Evolutionary conservation across 2,113 vertebrate genomes (phyloP), one percentile per base, ranked within the genome.

Genomic region (Myrmophylax atrothorax): DNA sequence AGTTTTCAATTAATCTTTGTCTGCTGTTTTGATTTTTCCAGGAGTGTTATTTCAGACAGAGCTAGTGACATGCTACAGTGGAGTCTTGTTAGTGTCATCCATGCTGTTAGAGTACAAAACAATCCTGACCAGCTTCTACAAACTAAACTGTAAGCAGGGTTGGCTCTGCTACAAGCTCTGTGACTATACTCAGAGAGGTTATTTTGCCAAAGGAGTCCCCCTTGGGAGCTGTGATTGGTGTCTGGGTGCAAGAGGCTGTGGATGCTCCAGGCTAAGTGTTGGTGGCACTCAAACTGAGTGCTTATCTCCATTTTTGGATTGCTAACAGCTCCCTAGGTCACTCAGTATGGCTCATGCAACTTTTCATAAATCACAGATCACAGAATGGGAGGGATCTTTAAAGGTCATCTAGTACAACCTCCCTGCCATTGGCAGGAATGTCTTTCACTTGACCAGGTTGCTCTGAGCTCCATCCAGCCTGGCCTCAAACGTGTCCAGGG

Each of bases 381-480:
- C 6, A 53, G 40, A 78, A 68, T 50, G 72, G 58, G 87, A 25
- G 3, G 11, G 28, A 67, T 12, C 7, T 42, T 64, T 59, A 18
- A 55, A 72, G 10, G 25, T 28, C 25, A 33, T 18, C 11, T 37
- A 72, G n/a, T 15, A 20, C 23, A 76, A 17, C 0, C 6, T 12
- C 12, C 3, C 10, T 50, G 38, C 24, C 22, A 14, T 24, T 22
- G 28, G 37, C 24, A 75, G 62, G 29, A 20, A 66, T 37, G 59
- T 3, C 38, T n/a, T 12, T 33, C 13, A 50, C 35, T 20, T 49
- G 22, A 55, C 1, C 22, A 56, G 49, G 46, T 15, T 63, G 20
- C 58, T 53, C 67, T 0, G 0, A 83, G 47, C 23, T n/a, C 16
- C 1, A 3, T 29, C 7, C 42, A 72, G 3, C 18, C 20, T 58